Conservation (phyloP, 2,113 vertebrate genomes). For the Irena cyanogastra region DNA sequence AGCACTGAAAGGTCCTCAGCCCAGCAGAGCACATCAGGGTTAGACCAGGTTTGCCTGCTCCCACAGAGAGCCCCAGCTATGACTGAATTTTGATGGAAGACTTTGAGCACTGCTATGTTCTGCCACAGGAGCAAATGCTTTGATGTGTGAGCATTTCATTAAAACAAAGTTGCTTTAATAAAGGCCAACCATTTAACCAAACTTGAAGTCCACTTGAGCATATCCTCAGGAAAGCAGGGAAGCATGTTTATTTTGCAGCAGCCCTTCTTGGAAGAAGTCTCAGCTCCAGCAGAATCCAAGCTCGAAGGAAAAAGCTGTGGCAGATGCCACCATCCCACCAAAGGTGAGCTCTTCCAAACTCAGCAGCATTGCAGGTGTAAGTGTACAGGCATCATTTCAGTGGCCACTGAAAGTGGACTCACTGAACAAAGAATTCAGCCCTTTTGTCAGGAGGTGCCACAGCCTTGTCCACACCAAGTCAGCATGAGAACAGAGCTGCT, state of each 20-base stretch:
- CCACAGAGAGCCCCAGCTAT: not conserved
- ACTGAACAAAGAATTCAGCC: not conserved
- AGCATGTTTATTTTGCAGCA: accelerated
- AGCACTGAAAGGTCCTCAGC: not conserved
- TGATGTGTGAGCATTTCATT: not conserved
- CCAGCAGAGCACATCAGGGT: not conserved
- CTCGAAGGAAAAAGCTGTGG: not conserved
- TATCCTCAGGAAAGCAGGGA: not conserved
- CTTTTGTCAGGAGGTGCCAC: not conserved
- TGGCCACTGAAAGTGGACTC: accelerated
- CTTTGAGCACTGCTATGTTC: not conserved
- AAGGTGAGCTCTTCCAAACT: not conserved
- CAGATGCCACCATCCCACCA: not conserved
- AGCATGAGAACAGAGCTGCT: not conserved
- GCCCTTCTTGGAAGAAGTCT: not conserved
- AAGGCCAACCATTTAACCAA: not conserved
- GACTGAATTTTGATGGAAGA: not conserved
- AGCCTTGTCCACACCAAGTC: not conserved
- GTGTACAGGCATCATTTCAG: not conserved
- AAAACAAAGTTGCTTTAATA: not conserved
- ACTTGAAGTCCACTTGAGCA: not conserved
- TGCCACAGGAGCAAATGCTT: not conserved
- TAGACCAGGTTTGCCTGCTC: not conserved
- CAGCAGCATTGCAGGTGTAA: not conserved
- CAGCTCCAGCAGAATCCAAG: not conserved